Evolutionary conservation across 2,113 vertebrate genomes (phyloP), one percentile per base, ranked within the genome.

Genomic region (Pampusana beccarii): DNA sequence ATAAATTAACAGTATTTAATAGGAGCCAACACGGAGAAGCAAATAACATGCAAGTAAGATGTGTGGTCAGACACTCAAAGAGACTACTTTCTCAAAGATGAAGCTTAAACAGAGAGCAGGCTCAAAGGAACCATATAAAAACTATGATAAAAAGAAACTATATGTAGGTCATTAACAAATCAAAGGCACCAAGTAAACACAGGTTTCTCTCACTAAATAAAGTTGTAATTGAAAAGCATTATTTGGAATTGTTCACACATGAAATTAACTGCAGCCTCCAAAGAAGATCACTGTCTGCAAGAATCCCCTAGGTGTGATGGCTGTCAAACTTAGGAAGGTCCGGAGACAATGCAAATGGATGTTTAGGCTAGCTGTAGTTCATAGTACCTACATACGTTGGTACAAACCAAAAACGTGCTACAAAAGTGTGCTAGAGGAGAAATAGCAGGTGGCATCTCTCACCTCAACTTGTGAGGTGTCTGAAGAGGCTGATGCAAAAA

Each of bases 1-100:
- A 71, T 28, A 96, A 94, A 89, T 69, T 94, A 88, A 93, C 96
- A 92, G 72, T 60, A n/a, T 94, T 95, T 90, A 75, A 10, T 18
- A 90, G 67, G 61, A 92, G 19, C 14, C 65, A 90, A 33, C 38
- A 56, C 13, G 20, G 38, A 74, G 48, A 67, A 86, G 72, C n/a
- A 90, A 34, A 44, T 79, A 72, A 71, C 15, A 48, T 62, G 57
- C 24, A 60, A 81, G 29, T 13, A 15, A 29, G 50, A 64, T 19
- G 28, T 93, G 61, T 93, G 80, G 54, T 71, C 62, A 65, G 81
- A 51, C 58, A 62, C 33, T 73, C 33, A n/a, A 34, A 93, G 54
- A 78, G 65, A 81, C 23, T 75, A 96, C 16, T 48, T 83, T 88
- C 90, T 81, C 88, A 88, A 90, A 80, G 85, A 79, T 42, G 53